phyloP scores from a whole-genome alignment of 2,113 vertebrate genomes.

The Scomber colias region DNA sequence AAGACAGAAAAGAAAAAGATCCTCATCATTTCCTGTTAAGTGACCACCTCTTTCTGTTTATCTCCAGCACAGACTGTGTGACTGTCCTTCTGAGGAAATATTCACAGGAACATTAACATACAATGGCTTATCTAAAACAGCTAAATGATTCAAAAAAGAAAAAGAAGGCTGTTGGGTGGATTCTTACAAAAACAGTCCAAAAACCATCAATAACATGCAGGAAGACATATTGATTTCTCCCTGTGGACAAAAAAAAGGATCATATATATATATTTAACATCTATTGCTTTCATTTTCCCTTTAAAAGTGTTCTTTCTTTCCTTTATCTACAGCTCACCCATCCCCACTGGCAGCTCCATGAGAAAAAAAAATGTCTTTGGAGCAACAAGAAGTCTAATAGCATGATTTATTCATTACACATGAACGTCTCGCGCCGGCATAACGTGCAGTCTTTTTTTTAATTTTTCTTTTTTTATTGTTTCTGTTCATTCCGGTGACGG shows the following conservation, averaged over 20 bases:
- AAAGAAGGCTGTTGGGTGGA: background rate
- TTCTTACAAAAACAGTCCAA: background rate
- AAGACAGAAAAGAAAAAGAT: background rate
- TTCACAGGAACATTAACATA: conserved; percentile 46
- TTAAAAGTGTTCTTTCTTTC: conserved; percentile 5
- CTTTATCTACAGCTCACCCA: conserved; percentile 21
- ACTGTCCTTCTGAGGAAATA: conserved; percentile 8
- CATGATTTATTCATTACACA: conserved; percentile 50
- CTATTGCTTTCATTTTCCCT: background rate
- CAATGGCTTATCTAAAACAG: conserved; percentile 41
- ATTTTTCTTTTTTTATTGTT: conserved; percentile 36
- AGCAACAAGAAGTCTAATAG: conserved; percentile 29
- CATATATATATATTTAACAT: background rate
- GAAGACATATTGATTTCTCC: conserved; percentile 12
- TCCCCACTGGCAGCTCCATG: conserved; percentile 5
- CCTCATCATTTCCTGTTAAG: conserved; percentile 21
- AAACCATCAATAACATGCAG: conserved; percentile 25
- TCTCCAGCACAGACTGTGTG: background rate
- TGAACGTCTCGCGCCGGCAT: background rate
- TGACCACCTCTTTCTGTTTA: conserved; percentile 10
- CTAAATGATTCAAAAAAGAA: background rate
- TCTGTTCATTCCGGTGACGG: conserved; percentile 52
- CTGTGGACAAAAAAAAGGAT: background rate
- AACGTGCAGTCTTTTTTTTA: background rate
- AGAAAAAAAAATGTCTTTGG: conserved; percentile 16